A percentile compares a stretch with the other conserved stretches of the same genome.
These are phyloP conservation scores for Lathamus discolor DNA, from an alignment of 2,113 vertebrate genomes.

Conservation along the genomic window DNA sequence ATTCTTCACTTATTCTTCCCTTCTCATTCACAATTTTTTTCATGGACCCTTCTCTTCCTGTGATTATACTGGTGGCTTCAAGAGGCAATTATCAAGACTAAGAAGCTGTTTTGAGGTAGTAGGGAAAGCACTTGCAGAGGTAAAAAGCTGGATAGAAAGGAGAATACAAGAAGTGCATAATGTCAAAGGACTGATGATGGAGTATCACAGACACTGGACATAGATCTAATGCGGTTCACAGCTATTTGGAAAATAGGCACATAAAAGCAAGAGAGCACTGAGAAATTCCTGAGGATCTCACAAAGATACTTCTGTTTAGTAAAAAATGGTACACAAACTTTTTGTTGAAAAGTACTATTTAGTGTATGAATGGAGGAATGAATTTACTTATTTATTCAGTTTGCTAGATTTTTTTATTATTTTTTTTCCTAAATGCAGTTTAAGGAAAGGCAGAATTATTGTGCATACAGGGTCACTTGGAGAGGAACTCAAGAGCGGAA, in stretches of 20 bases:
- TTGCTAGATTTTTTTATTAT: background rate
- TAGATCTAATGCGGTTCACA: background rate
- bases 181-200: background rate
- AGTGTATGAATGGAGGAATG: fast-evolving
- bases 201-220: background rate
- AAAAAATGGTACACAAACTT: background rate
- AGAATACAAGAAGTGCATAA: background rate
- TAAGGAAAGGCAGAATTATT: background rate
- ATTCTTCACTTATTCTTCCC: background rate
- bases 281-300: background rate
- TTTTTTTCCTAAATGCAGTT: background rate
- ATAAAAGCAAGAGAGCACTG: background rate
- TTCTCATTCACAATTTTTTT: background rate
- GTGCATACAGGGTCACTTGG: background rate
- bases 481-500: background rate
- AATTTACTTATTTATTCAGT: background rate
- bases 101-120: background rate
- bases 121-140: background rate
- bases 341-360: background rate
- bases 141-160: background rate
- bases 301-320: background rate
- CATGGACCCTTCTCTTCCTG: background rate
- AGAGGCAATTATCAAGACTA: background rate
- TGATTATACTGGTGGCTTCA: background rate
- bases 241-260: background rate